Percentiles rank a stretch among this genome's conserved stretches.
phyloP scores from a whole-genome alignment of 2,888 invertebrate species.

The Gandaritis pyraliata region DNA sequence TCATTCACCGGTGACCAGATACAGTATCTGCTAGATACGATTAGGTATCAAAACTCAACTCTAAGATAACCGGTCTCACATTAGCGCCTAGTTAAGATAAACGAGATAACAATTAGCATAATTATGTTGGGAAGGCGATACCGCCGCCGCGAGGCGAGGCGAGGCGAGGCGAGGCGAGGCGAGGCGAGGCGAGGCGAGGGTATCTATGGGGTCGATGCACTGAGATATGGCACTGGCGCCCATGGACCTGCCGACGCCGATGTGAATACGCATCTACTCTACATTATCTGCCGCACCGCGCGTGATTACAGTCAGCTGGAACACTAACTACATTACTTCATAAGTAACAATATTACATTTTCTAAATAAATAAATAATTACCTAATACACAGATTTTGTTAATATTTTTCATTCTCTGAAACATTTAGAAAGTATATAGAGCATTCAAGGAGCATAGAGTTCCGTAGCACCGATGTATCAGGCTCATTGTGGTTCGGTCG shows the following conservation, averaged over 20 bases:
- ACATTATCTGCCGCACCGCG: slow-evolving; percentile 16
- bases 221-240: slow-evolving; percentile 36
- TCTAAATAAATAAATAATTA: too few relatives aligned
- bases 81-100: slow-evolving; percentile 82
- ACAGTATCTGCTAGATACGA: slow-evolving; percentile 77
- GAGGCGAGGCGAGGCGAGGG: slow-evolving; percentile 38
- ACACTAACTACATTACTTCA: too few relatives aligned
- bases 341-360: background rate
- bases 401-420: too few relatives aligned
- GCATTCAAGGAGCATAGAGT: background rate
- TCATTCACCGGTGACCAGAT: slow-evolving; percentile 61
- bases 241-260: slow-evolving; percentile 21
- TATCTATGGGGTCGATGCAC: slow-evolving; percentile 72
- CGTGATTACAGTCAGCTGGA: slow-evolving; percentile 21
- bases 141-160: slow-evolving; percentile 30
- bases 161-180: slow-evolving; percentile 49
- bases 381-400: too few relatives aligned
- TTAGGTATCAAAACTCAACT: slow-evolving; percentile 69
- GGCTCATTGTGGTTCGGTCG: too few relatives aligned
- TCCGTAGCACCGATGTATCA: slow-evolving; percentile 8
- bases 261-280: slow-evolving; percentile 10
- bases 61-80: slow-evolving; percentile 77
- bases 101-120: slow-evolving; percentile 82
- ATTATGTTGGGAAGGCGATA: slow-evolving; percentile 75
- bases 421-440: too few relatives aligned